Evolutionary conservation across 2,113 vertebrate genomes (phyloP), one percentile per base, ranked within the genome.

Genomic region (Chaetorhynchus papuensis): DNA sequence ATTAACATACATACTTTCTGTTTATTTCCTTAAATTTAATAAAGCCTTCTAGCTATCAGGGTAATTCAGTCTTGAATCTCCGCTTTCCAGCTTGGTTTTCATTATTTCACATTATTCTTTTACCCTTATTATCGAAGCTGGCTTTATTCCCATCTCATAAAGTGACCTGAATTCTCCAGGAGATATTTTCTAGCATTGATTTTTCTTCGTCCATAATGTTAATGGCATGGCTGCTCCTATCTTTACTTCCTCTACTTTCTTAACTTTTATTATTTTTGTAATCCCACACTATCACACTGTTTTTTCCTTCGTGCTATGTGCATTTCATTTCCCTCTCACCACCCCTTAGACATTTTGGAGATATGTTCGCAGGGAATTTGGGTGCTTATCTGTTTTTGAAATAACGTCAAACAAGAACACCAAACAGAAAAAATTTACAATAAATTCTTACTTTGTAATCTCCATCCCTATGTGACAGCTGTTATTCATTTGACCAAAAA

Each of bases 61-160:
- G 65, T 86, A 96, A 92, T 95, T 89, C 64, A 75, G 57, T 50
- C 65, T 93, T 69, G 90, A 53, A 92, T 89, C 41, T 93, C 47
- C 20, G 57, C 41, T 80, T 95, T 78, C 79, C 17, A 8, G 31
- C 61, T 59, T 4, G 4, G 64, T 89, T 95, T 93, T 93, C 92
- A 92, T 95, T 89, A 90, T 81, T 96, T 80, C 93, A 64, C 44
- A 33, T 84, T 24, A 84, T 92, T 92, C 57, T 88, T 93, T 84
- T 83, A 75, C 65, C 47, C 69, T 79, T 89, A 72, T 81, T 92
- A 86, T 41, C 42, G 41, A 82, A 84, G 37, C 49, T 93, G 90
- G 92, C 94, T 96, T 95, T 94, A 83, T 94, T 93, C 76, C 92
- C 94, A 94, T 78, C 86, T 71, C 72, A 87, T 93, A 94, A 92